phyloP scores from a whole-genome alignment of 2,113 vertebrate genomes.

The Antigone vipio region DNA sequence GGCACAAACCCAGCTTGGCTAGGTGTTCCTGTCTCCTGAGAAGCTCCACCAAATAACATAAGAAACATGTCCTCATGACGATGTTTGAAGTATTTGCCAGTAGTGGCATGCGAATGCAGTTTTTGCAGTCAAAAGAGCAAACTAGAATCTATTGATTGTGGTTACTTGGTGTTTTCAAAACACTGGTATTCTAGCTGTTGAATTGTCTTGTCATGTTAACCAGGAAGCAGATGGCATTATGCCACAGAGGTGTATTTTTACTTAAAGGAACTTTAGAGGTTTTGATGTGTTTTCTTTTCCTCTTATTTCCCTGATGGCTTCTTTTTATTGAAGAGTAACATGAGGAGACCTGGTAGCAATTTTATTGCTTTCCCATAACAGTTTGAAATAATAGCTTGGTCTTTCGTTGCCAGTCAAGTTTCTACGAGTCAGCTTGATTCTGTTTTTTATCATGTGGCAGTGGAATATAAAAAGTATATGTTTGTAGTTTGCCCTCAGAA shows the following conservation, averaged over 20 bases:
- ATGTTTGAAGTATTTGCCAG: constrained; percentile 33
- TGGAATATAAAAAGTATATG: constrained; percentile 61
- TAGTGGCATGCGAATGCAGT: constrained; percentile 6
- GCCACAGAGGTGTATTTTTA: constrained; percentile 75
- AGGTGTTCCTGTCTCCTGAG: constrained; percentile 2
- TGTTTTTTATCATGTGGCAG: constrained; percentile 74
- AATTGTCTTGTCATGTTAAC: constrained; percentile 74
- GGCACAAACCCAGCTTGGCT: not conserved
- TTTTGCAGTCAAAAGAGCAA: constrained; percentile 49
- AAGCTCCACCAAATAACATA: constrained; percentile 3
- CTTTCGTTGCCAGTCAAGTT: constrained; percentile 74
- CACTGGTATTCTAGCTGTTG: constrained; percentile 54
- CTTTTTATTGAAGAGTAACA: constrained; percentile 82
- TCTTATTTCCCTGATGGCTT: constrained; percentile 79
- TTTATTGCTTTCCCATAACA: constrained; percentile 79
- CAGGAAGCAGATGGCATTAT: constrained; percentile 71
- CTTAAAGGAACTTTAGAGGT: constrained; percentile 73
- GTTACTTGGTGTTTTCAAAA: constrained; percentile 61
- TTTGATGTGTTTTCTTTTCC: constrained; percentile 78
- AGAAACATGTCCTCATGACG: constrained; percentile 20
- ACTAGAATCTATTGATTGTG: constrained; percentile 58
- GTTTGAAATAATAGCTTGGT: constrained; percentile 77
- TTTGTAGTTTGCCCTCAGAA: constrained; percentile 60
- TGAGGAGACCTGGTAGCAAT: constrained; percentile 83
- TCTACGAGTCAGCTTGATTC: constrained; percentile 73